These are phyloP conservation scores for Tympanoctomys barrerae DNA, from an alignment of 2,797 vertebrate genomes.

Conservation along the genomic window DNA sequence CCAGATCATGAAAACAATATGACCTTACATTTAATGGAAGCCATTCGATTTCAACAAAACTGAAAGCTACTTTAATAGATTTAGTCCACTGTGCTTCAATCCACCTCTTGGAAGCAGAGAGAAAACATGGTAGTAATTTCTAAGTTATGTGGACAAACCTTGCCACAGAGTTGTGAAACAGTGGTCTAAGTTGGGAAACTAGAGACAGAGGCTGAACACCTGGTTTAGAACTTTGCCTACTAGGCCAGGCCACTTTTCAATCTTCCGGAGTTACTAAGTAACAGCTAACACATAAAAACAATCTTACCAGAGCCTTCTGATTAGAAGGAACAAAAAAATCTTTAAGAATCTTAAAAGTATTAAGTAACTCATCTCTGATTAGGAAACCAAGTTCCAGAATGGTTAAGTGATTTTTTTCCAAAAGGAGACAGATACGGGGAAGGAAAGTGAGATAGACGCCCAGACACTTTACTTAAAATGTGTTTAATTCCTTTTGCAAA, in stretches of 20 bases:
- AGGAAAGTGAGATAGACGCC: not conserved
- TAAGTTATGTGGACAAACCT: slow-evolving; percentile 45
- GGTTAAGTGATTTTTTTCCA: not conserved
- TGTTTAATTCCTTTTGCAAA: slow-evolving; percentile 13
- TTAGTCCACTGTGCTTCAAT: slow-evolving; percentile 26
- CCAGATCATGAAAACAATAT: slow-evolving; percentile 62
- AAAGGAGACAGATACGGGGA: slow-evolving; percentile 41
- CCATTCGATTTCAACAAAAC: slow-evolving; percentile 71
- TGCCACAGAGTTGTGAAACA: slow-evolving; percentile 10
- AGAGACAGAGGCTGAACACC: not conserved
- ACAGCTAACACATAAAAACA: slow-evolving; percentile 21
- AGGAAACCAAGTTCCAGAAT: not conserved
- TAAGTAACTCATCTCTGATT: not conserved
- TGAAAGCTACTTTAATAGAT: slow-evolving; percentile 69
- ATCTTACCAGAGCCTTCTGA: not conserved
- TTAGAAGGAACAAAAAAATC: not conserved
- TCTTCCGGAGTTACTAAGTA: not conserved
- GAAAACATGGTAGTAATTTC: not conserved
- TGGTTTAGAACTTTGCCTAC: not conserved
- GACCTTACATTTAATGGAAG: slow-evolving; percentile 60
- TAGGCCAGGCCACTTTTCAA: not conserved
- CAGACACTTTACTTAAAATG: not conserved
- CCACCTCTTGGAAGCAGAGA: slow-evolving; percentile 15
- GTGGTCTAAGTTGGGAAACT: not conserved
- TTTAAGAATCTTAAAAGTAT: slow-evolving; percentile 26